Evolutionary conservation across 1,140 invertebrate genomes (phyloP), one percentile per base, ranked within the genome.

Genomic region (Ptiloglossa arizonensis): DNA sequence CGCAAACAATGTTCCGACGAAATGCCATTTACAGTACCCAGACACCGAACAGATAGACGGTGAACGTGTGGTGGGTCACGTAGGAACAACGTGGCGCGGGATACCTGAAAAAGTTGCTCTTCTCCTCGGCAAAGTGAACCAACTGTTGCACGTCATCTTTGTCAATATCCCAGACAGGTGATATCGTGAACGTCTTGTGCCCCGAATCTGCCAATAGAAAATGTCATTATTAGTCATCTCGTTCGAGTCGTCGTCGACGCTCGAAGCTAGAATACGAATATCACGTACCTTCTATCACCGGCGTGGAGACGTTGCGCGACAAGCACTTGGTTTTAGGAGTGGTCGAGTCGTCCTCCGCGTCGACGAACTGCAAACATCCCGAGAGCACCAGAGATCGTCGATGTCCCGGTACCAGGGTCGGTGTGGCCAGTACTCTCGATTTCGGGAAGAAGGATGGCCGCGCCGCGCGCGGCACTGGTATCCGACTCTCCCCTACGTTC

Each of bases 361-460:
- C 81, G 41, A 69, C 60, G 44, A 87, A 83, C n/a, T 84, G 74
- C 50, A 86, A 66, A 70, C 81, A 88, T 62, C 85, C 83, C n/a
- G 88, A 73, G 13, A 87, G 63, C 56, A 87, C 74, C 29, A 77
- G 60, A 5, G 81, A 81, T 27, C 83, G 83, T 15, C 84, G 83
- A 52, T 81, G 80, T n/a, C 75, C 76, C n/a, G 82, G 66, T 11
- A 82, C 54, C 29, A 83, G 79, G 11, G 87, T 87, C 50, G 85
- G 70, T 5, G 85, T 77, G 2, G 75, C 83, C 15, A 89, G 69
- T 17, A 88, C 79, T 77, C 87, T 87, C 27, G 87, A 79, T 79
- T 91, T 91, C 9, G 89, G 89, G 48, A 91, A 84, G 67, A 90
- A 88, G 52, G 90, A 90, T n/a, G 89, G 89, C n/a, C 89, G 84